These are phyloP conservation scores for Tholera decimalis DNA, from an alignment of 2,888 invertebrate genomes.

Conservation along the genomic window DNA sequence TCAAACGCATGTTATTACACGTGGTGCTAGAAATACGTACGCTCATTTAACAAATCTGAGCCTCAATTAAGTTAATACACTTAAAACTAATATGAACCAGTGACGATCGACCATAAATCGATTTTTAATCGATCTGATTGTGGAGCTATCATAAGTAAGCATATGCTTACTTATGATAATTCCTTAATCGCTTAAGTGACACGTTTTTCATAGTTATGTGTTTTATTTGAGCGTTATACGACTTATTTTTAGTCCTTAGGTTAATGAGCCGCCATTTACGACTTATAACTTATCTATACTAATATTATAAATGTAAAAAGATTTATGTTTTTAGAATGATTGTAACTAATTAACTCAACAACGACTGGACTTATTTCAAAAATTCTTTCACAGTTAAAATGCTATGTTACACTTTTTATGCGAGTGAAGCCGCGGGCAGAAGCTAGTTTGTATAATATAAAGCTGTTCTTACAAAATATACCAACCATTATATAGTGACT, in stretches of 20 bases:
- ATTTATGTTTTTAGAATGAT: too few relatives aligned
- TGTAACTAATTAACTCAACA: too few relatives aligned
- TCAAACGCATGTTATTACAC: neutral
- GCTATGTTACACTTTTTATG: too few relatives aligned
- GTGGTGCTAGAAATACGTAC: neutral
- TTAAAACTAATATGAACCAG: conserved; percentile 17
- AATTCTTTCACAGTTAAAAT: too few relatives aligned
- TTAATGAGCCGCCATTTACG: neutral
- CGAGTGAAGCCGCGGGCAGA: too few relatives aligned
- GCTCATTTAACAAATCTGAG: conserved; percentile 3
- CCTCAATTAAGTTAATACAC: neutral
- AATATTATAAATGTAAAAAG: too few relatives aligned
- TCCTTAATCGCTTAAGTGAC: conserved; percentile 21
- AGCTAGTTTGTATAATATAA: too few relatives aligned
- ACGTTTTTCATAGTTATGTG: conserved; percentile 5
- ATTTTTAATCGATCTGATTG: conserved; percentile 22
- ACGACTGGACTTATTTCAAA: too few relatives aligned
- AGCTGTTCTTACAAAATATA: neutral
- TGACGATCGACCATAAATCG: conserved; percentile 15
- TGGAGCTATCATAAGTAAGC: too few relatives aligned
- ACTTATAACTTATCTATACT: neutral
- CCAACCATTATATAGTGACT: neutral
- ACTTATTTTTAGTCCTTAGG: neutral
- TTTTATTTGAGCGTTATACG: conserved; percentile 8
- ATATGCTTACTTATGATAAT: conserved; percentile 6